These are phyloP conservation scores for Lethrus apterus DNA, from an alignment of 1,140 invertebrate species.

Conservation along the genomic window DNA sequence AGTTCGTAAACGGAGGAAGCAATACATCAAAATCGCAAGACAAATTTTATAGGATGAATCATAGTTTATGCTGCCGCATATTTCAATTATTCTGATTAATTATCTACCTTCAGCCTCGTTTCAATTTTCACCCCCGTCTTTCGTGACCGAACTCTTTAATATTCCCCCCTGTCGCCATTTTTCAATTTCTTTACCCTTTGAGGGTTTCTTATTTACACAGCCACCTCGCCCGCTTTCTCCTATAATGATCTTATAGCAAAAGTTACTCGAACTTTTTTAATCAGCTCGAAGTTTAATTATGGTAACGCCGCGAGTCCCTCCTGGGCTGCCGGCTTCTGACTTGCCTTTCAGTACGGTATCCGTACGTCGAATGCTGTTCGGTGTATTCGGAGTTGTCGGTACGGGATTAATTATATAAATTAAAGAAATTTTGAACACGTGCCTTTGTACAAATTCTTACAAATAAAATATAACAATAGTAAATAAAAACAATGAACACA, in stretches of 20 bases:
- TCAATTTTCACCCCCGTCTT: constrained; percentile 20
- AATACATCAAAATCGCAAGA: constrained; percentile 7
- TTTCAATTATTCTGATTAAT: constrained; percentile 20
- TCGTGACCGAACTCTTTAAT: constrained; percentile 22
- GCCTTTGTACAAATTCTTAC: too few relatives aligned
- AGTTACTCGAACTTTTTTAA: constrained; percentile 30
- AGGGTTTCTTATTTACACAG: constrained; percentile 23
- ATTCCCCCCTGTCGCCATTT: constrained; percentile 23
- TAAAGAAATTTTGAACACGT: too few relatives aligned
- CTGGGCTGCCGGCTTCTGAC: too few relatives aligned
- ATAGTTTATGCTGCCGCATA: constrained; percentile 11
- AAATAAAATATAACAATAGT: too few relatives aligned
- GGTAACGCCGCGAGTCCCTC: too few relatives aligned
- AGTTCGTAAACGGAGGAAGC: too few relatives aligned
- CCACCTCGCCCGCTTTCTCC: constrained; percentile 16
- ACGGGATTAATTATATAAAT: too few relatives aligned
- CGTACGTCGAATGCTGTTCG: too few relatives aligned
- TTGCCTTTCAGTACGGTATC: too few relatives aligned
- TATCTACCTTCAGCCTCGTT: constrained; percentile 17
- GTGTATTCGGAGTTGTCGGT: too few relatives aligned
- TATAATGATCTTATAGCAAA: constrained; percentile 27
- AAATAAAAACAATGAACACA: too few relatives aligned
- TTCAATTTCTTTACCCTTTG: constrained; percentile 22
- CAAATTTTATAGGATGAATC: constrained; percentile 9
- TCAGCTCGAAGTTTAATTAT: constrained; percentile 29